Percentiles rank a stretch among this genome's conserved stretches.
Conservation (phyloP, 2,888 invertebrate genomes). For the Mesorhabditis spiculigera region DNA sequence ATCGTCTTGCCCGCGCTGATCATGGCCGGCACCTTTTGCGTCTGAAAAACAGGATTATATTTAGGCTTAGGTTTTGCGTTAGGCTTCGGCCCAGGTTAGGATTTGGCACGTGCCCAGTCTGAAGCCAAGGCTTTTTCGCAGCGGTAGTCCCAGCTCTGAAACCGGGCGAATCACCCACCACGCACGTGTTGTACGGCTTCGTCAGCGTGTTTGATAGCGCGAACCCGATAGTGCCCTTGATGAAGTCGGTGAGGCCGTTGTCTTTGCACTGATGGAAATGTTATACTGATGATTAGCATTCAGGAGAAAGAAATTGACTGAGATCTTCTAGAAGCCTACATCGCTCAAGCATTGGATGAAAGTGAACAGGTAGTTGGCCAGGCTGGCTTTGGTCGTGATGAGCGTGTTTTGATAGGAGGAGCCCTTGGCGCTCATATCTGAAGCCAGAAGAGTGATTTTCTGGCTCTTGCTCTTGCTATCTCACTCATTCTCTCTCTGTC, state of each 20-base stretch:
- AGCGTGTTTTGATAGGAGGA: background rate
- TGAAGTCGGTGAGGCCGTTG: background rate
- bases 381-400: background rate
- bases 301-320: background rate
- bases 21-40: background rate
- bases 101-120: too few species aligned
- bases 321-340: background rate
- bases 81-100: too few species aligned
- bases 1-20: background rate
- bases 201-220: background rate
- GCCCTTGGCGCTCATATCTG: background rate
- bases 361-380: background rate
- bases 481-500: too few species aligned
- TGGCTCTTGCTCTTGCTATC: too few species aligned
- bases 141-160: background rate
- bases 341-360: background rate
- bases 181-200: background rate
- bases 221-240: background rate
- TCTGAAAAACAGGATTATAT: background rate
- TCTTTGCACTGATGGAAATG: background rate
- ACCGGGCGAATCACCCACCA: background rate
- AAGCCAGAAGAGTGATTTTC: background rate
- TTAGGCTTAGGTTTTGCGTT: too few species aligned
- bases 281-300: background rate
- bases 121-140: too few species aligned